Evolutionary conservation across 2,113 vertebrate species (phyloP), one percentile per base, ranked within the genome.

Genomic region (Rhinolophus sinicus): DNA sequence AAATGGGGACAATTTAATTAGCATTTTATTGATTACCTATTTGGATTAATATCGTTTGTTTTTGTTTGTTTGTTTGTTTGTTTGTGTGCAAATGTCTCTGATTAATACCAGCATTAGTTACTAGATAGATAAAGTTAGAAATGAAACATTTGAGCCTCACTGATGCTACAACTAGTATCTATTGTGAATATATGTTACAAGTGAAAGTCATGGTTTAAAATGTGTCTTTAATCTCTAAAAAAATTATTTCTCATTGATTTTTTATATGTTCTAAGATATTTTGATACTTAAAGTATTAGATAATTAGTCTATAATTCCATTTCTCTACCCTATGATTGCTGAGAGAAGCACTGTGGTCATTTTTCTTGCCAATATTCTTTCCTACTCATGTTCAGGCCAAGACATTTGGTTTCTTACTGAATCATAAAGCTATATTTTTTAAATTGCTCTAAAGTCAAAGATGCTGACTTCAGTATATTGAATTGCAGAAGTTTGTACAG

Each of bases 311-410:
- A 1, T 78, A 93, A 86, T 95, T 96, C 77, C n/a, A 82, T 30
- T 94, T 96, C 56, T 92, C 21, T 83, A n/a, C 70, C 30, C 54
- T 64, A 2, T 93, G 76, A 88, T 92, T 90, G 50, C 90, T 86
- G 72, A 93, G 65, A 94, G 85, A 80, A 96, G 77, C 54, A 93
- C 22, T 84, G 64, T 92, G 75, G 80, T 93, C 58, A 69, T 69
- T 92, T 97, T 97, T 93, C 70, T 88, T 97, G 88, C 77, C 88
- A 96, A 21, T 87, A 38, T 77, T 96, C 75, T 97, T 93, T 96
- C 56, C 44, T 83, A 8, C 54, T 88, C n/a, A 87, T 72, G 47
- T 62, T 72, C 52, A 54, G 16, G 70, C 92, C 76, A 97, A 90
- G 69, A 67, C 13, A 84, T 84, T 95, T 86, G 19, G 44, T 95